Percentiles rank a stretch among this genome's conserved stretches.
These are phyloP conservation scores for Agelaius phoeniceus DNA, from an alignment of 2,113 vertebrate species.

Conservation along the genomic window DNA sequence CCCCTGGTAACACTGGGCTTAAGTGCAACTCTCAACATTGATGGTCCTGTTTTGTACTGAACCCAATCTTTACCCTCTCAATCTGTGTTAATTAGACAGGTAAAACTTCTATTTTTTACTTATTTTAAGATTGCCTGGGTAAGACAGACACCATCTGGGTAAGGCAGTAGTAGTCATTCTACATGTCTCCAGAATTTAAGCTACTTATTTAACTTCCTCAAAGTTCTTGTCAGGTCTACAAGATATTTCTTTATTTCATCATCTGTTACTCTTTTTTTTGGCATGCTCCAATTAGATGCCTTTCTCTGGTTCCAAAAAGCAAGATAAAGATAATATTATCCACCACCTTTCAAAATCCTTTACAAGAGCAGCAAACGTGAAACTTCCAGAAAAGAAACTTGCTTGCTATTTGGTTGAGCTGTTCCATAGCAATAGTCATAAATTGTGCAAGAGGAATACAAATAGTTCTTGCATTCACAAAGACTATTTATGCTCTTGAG, in stretches of 20 bases:
- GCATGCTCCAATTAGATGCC: not conserved
- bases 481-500: not conserved
- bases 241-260: not conserved
- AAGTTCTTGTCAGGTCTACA: not conserved
- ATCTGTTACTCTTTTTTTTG: not conserved
- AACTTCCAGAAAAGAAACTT: not conserved
- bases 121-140: not conserved
- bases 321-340: not conserved
- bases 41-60: not conserved
- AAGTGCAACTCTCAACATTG: not conserved
- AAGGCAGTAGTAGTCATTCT: not conserved
- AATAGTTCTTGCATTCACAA: not conserved
- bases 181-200: not conserved
- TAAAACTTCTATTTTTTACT: not conserved
- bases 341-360: not conserved
- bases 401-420: not conserved
- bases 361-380: not conserved
- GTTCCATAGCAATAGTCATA: not conserved
- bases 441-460: not conserved
- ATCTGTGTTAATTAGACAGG: not conserved
- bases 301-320: not conserved
- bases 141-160: not conserved
- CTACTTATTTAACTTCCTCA: not conserved
- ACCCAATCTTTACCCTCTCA: not conserved
- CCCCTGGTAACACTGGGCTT: not conserved